Evolutionary conservation across 1,140 invertebrate genomes (phyloP), one percentile per base, ranked within the genome.

Genomic region (Papilio glaucus): DNA sequence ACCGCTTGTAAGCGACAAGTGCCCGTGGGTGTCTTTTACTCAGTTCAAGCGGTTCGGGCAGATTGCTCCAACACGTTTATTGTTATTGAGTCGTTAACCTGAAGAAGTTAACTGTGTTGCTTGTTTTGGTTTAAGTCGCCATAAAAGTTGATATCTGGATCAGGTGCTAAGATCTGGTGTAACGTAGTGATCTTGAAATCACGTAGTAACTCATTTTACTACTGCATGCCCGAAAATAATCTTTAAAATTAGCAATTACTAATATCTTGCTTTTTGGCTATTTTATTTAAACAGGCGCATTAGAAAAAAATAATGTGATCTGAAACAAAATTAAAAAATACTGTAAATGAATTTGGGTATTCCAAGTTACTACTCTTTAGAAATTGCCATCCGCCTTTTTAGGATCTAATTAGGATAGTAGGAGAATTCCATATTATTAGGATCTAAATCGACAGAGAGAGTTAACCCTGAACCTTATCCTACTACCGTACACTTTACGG

Each of bases 11-110:
- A 57, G 49, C 9, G 49, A 57, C 49, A 57, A 57, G 49, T 57
- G 49, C 49, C 49, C 49, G 49, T 57, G 49, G 49, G 49, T 57
- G 49, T 57, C 21, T 57, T 57, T 57, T 57, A 57, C 49, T 57
- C 49, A 57, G 24, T 57, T 5, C 21, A 57, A 57, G 21, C 49
- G 21, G 10, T 57, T 24, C 21, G 49, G 9, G 49, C 21, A 57
- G 49, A 57, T 57, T 57, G 49, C 49, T 26, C 49, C 49, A 21
- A 57, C 21, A 57, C 49, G 21, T 57, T 57, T 57, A 57, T 13
- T 57, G 21, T 57, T 57, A 57, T 57, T 57, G 49, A 26, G 49
- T 57, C 49, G 49, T 57, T 57, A 57, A 57, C 49, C 49, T 57
- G 49, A 57, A 57, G 49, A 57, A 24, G 49, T 57, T 57, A 24